phyloP scores from a whole-genome alignment of 2,888 invertebrate species.

The Scrobipalpa atriplicella region DNA sequence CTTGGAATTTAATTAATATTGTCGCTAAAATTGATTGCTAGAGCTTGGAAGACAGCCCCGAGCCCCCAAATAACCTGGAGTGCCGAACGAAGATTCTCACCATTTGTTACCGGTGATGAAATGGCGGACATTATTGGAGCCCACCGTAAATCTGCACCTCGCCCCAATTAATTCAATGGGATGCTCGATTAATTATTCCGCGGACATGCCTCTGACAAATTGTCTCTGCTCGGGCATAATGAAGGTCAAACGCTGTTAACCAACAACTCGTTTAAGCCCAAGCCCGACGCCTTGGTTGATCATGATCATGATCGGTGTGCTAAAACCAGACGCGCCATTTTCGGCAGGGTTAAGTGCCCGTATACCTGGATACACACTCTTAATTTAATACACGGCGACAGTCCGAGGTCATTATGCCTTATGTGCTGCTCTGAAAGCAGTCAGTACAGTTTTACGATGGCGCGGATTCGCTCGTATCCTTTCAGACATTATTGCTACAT shows the following conservation, averaged over 20 bases:
- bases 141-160: conserved; percentile 39
- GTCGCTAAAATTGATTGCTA: conserved; percentile 3
- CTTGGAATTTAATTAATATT: not conserved
- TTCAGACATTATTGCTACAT: conserved; percentile 64
- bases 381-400: conserved; percentile 32
- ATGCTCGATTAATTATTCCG: conserved; percentile 43
- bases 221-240: conserved; percentile 18
- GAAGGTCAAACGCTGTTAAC: conserved; percentile 26
- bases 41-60: conserved; percentile 11
- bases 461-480: conserved; percentile 54
- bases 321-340: conserved; percentile 27
- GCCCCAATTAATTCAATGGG: conserved; percentile 41
- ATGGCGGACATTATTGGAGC: conserved; percentile 33
- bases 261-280: conserved; percentile 10
- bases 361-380: conserved; percentile 44
- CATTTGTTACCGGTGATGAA: conserved; percentile 37
- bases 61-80: conserved; percentile 18
- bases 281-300: not conserved
- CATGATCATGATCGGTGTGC: conserved; percentile 13
- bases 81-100: conserved; percentile 26
- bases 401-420: conserved; percentile 49
- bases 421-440: conserved; percentile 55
- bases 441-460: conserved; percentile 55
- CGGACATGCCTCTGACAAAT: conserved; percentile 35
- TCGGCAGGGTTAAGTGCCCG: conserved; percentile 24